phyloP scores from a whole-genome alignment of 2,113 vertebrate species.

The human (Homo sapiens) region GRCh38 chr5:21390501-21391000 shows the following conservation, averaged over 20 bases:
- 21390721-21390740: neutral
- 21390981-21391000: neutral
- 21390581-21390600: neutral
- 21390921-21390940: neutral
- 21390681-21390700: neutral
- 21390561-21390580: neutral
- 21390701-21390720: neutral
- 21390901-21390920: neutral
- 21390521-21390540: neutral
- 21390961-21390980: fast-evolving
- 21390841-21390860: neutral
- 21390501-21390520: neutral
- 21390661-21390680: neutral
- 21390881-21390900: neutral
- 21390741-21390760: neutral
- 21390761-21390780: neutral
- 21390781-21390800: neutral
- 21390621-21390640: neutral
- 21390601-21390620: neutral
- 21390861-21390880: neutral
- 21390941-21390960: neutral
- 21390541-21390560: neutral
- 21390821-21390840: neutral
- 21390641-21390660: neutral
- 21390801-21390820: neutral